phyloP scores from a whole-genome alignment of 2,888 invertebrate species.

The Trachelus troglodyta region DNA sequence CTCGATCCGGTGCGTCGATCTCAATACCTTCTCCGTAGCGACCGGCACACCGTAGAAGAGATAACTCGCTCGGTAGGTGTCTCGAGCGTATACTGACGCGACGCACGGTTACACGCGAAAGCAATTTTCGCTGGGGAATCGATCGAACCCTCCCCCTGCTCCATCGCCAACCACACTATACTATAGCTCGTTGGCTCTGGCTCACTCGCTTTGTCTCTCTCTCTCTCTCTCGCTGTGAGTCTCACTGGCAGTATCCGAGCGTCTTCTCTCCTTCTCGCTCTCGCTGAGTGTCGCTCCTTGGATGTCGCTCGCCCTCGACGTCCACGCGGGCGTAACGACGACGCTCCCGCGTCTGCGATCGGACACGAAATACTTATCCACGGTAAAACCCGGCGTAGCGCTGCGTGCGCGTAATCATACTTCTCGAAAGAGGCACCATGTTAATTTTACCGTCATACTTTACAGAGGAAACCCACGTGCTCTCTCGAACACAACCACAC shows the following conservation, averaged over 20 bases:
- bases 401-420: not conserved
- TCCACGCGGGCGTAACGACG: not conserved
- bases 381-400: not conserved
- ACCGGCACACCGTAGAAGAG: not conserved
- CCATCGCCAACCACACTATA: not conserved
- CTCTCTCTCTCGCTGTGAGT: not conserved
- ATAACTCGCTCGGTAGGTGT: not conserved
- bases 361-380: not conserved
- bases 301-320: not conserved
- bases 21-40: not conserved
- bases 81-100: not conserved
- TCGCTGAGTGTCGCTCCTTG: not conserved
- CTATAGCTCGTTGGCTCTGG: not conserved
- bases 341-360: not conserved
- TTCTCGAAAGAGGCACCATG: not conserved
- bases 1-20: slow-evolving; percentile 17
- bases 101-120: slow-evolving; percentile 6
- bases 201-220: not conserved
- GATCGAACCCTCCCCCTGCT: slow-evolving; percentile 16
- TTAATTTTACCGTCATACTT: not conserved
- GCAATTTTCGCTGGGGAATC: slow-evolving; percentile 32
- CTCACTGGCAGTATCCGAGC: not conserved
- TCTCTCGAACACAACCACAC: not conserved
- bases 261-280: not conserved
- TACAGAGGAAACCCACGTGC: not conserved